Evolutionary conservation across 2,797 vertebrate species (phyloP).

Genomic region (Nyctibius grandis): DNA sequence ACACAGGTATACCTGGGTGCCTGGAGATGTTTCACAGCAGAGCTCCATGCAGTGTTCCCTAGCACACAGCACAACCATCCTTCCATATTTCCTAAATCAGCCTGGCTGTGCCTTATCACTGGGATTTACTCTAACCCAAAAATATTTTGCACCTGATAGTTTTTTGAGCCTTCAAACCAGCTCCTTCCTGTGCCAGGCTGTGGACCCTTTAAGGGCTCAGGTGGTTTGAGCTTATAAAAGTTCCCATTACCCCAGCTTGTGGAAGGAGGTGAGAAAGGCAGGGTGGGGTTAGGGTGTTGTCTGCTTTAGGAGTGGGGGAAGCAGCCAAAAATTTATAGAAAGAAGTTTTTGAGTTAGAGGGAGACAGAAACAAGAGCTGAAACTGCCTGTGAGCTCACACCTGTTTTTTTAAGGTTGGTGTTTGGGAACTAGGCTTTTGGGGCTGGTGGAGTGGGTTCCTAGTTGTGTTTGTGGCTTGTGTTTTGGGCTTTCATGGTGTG

Average conservation of each 20-base stretch:
- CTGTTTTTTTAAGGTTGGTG: not conserved
- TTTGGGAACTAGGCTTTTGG: not conserved
- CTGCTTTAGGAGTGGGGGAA: rapidly evolving
- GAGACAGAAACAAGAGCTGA: rapidly evolving
- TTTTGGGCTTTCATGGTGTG: rapidly evolving
- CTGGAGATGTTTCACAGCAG: not conserved
- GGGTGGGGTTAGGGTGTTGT: rapidly evolving
- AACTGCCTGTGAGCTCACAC: rapidly evolving
- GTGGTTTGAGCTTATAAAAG: not conserved
- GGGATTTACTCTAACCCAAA: not conserved
- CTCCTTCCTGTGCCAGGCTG: not conserved
- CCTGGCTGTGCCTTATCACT: not conserved
- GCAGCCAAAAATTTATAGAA: rapidly evolving
- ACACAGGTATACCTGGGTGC: not conserved
- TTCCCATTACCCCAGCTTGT: rapidly evolving
- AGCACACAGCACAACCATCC: not conserved
- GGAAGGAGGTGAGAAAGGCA: rapidly evolving
- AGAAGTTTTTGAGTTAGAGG: too few species aligned
- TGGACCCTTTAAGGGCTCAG: not conserved
- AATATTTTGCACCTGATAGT: not conserved
- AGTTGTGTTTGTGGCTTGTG: rapidly evolving
- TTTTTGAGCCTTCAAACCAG: not conserved
- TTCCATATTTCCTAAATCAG: not conserved
- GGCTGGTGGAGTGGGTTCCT: rapidly evolving
- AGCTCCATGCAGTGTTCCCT: not conserved